These are phyloP conservation scores for Rachycentron canadum DNA, from an alignment of 2,797 vertebrate genomes.

Conservation along the genomic window DNA sequence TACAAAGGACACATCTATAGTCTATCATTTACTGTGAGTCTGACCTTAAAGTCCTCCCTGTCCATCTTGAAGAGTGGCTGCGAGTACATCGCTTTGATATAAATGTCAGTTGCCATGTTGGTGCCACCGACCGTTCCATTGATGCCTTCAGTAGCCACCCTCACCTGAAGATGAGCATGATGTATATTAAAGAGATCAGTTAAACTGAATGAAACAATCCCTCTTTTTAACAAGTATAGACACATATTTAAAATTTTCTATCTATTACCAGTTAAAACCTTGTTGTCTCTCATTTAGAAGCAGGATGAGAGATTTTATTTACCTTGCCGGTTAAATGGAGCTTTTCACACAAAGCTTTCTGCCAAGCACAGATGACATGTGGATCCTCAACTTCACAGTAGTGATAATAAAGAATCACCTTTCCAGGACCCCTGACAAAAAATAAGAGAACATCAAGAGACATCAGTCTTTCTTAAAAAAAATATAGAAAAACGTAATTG, in stretches of 20 bases:
- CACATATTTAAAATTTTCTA: not conserved
- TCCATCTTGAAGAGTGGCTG: slow-evolving; percentile 90
- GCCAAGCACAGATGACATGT: slow-evolving; percentile 90
- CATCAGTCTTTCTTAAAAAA: not conserved
- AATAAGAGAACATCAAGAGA: slow-evolving; percentile 6
- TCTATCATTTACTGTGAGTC: not conserved
- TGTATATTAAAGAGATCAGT: rapidly evolving
- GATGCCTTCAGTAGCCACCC: slow-evolving; percentile 94
- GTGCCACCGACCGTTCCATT: slow-evolving; percentile 97
- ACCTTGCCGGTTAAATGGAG: slow-evolving; percentile 96
- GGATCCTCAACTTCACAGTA: slow-evolving; percentile 91
- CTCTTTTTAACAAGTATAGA: not conserved
- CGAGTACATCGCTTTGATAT: slow-evolving; percentile 89
- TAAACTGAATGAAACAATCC: not conserved
- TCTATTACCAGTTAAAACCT: not conserved
- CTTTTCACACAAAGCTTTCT: slow-evolving; percentile 90
- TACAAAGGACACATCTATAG: not conserved
- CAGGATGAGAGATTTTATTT: slow-evolving; percentile 32
- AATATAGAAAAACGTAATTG: not conserved
- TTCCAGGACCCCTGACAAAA: slow-evolving; percentile 84
- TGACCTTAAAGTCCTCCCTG: slow-evolving; percentile 95
- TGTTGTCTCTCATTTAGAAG: not conserved
- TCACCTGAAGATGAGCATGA: slow-evolving; percentile 83
- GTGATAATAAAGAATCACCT: slow-evolving; percentile 94
- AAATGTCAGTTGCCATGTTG: slow-evolving; percentile 87